Conservation (phyloP, 2,888 invertebrate genomes). For the Euphydryas editha region DNA sequence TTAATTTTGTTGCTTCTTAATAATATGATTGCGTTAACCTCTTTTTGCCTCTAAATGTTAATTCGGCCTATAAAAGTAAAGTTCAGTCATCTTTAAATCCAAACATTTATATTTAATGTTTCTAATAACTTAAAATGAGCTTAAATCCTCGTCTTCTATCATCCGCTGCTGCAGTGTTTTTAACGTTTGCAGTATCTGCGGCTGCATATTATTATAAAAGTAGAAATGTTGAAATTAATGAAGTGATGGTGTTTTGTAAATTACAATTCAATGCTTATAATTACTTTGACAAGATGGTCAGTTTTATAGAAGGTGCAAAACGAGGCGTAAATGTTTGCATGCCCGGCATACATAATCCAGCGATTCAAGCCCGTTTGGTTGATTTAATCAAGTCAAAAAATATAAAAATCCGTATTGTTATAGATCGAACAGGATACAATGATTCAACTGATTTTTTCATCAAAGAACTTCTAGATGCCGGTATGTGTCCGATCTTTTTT, state of each 20-base stretch:
- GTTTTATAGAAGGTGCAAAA: slow-evolving; percentile 71
- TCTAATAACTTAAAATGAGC: slow-evolving; percentile 73
- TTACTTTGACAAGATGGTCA: slow-evolving; percentile 75
- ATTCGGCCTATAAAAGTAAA: slow-evolving; percentile 64
- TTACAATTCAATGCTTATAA: slow-evolving; percentile 73
- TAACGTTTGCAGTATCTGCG: slow-evolving; percentile 73
- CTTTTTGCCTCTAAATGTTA: slow-evolving; percentile 66
- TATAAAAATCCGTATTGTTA: slow-evolving; percentile 69
- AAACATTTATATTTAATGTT: slow-evolving; percentile 61
- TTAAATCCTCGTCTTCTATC: slow-evolving; percentile 67
- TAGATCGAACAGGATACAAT: slow-evolving; percentile 70
- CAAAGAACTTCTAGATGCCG: slow-evolving; percentile 70
- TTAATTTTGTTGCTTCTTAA: slow-evolving; percentile 38
- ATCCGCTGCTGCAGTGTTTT: slow-evolving; percentile 69
- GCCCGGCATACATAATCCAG: slow-evolving; percentile 78
- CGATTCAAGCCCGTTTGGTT: slow-evolving; percentile 72
- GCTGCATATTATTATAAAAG: slow-evolving; percentile 74
- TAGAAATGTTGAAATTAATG: slow-evolving; percentile 67
- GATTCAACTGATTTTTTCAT: slow-evolving; percentile 70
- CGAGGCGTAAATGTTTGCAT: slow-evolving; percentile 71
- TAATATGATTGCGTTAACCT: slow-evolving; percentile 46
- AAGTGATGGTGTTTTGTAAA: slow-evolving; percentile 81
- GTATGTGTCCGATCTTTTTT: slow-evolving; percentile 52
- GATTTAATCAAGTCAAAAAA: slow-evolving; percentile 65
- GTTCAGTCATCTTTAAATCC: slow-evolving; percentile 55